Base-by-base conservation (phyloP, 2,888 invertebrate species). In the Chaetogeoica ovagalla region DNA sequence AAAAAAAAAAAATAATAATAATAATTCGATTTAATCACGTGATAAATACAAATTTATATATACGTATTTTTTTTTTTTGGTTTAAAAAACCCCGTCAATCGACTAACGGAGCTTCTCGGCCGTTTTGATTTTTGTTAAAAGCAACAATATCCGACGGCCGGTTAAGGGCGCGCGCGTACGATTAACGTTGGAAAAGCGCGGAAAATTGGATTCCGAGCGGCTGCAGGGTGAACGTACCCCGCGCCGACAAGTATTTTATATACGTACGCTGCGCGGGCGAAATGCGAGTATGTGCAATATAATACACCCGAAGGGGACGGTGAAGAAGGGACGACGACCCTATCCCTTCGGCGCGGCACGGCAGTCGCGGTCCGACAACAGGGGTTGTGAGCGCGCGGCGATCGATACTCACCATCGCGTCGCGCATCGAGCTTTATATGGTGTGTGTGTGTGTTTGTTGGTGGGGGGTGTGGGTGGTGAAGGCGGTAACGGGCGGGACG, bases 201-300 rank as follows among this genome's bases (percentile, higher is more conserved):
- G 13, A 13, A 48, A 48, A 48, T 1, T 9, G 48, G 13, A 13
- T 48, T 48, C 15, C 15, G 37, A 37, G 6, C 39, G 63, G 2
- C 21, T 0, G n/a, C 71, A 39, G 59, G 59, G 71, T 75, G 75
- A 75, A 75, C 66, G 66, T 7, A 43, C 57, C 66, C 19, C 37
- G 21, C 43, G 74, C 5, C 17, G 52, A 72, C 19, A 37, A 57
- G 57, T 17, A 23, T 52, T 43, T 57, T n/a, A 57, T 69, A 30
- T 30, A n/a, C 59, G n/a, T 30, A 19, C n/a, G 21, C 60, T 11
- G 37, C 37, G 63, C 52, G 11, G 21, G 63, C 37, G 21, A 63
- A 65, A 66, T 23, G 57, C 23, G 65, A 66, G 75, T 57, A 43
- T 75, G 62, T 79, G 69, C 77, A 79, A 60, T 69, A 39, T 17